Evolutionary conservation across 1,140 invertebrate genomes (phyloP), one percentile per base, ranked within the genome.

Genomic region (Dendrolimus kikuchii): DNA sequence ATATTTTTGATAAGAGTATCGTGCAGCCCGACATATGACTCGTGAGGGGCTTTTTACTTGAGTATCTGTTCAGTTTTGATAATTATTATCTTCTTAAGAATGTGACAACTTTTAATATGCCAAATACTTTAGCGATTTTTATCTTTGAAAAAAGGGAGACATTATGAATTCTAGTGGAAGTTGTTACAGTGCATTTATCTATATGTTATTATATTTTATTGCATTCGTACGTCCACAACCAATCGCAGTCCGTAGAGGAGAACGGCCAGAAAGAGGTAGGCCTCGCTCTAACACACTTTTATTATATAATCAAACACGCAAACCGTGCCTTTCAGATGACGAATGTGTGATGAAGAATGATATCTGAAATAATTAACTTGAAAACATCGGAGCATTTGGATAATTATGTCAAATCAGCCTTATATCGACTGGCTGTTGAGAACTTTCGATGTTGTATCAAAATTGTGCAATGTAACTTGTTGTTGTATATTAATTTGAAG

Each of bases 191-290:
- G 78, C 81, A 86, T 86, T 86, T 83, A 86, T 74, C 79, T 86
- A 80, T 81, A 83, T 82, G 70, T 84, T 84, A 74, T 84, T 83
- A 81, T 73, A 82, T 86, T 84, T 86, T 84, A 84, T 86, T 86
- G 83, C 83, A 86, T 86, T 86, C 83, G 75, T 84, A 73, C 81
- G 81, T 81, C 82, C 73, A 86, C 81, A 82, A 86, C 82, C 79
- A 83, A 86, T 84, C 81, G 83, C 83, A 86, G 83, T 81, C 83
- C 70, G 83, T 86, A 84, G 81, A 84, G 78, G 83, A 86, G 71
- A 84, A 84, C 78, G 83, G 79, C 74, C 83, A 81, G 58, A 84
- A 73, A 68, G 83, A 86, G 83, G 83, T 86, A 86, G 79, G 83
- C 73, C 60, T 71, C 64, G 69, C 70, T 77, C 70, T 23, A 23